Percentiles rank a stretch among this genome's conserved stretches.
Conservation (phyloP, 2,888 invertebrate species). For the Phyllotreta cruciferae region DNA sequence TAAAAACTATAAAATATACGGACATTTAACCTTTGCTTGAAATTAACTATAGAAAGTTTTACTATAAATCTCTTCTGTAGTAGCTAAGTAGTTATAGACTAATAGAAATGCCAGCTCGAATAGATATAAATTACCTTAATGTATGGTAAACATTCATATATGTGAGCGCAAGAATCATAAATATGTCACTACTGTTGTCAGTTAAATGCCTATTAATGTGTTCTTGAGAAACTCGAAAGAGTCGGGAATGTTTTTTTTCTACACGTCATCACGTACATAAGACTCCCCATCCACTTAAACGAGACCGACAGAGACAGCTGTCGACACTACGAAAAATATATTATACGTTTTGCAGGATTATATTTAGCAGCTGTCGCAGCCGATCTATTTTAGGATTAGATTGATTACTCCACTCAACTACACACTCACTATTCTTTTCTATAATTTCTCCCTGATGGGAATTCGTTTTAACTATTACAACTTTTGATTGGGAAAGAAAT, state of each 20-base stretch:
- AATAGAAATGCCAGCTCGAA: constrained; percentile 61
- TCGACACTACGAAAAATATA: constrained; percentile 43
- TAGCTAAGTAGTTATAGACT: constrained; percentile 59
- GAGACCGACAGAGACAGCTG: constrained; percentile 41
- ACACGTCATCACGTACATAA: constrained; percentile 43
- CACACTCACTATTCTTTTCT: constrained; percentile 58
- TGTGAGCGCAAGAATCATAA: constrained; percentile 61
- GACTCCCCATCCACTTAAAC: constrained; percentile 32
- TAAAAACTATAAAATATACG: constrained; percentile 53
- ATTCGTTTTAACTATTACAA: no score
- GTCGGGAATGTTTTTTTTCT: constrained; percentile 46
- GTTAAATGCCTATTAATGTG: constrained; percentile 62
- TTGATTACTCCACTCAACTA: constrained; percentile 51
- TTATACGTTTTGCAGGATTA: constrained; percentile 36
- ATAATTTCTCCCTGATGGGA: constrained; percentile 12
- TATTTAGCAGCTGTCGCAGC: constrained; percentile 54
- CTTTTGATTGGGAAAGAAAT: no score
- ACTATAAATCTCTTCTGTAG: constrained; percentile 55
- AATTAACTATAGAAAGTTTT: constrained; percentile 55
- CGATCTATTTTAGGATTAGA: constrained; percentile 57
- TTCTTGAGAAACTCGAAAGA: constrained; percentile 59
- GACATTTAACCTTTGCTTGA: constrained; percentile 55
- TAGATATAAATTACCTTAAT: constrained; percentile 62
- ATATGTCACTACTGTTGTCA: constrained; percentile 62
- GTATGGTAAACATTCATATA: constrained; percentile 62